Base-by-base conservation (phyloP, 2,797 vertebrate species). In the Galago senegalensis region DNA sequence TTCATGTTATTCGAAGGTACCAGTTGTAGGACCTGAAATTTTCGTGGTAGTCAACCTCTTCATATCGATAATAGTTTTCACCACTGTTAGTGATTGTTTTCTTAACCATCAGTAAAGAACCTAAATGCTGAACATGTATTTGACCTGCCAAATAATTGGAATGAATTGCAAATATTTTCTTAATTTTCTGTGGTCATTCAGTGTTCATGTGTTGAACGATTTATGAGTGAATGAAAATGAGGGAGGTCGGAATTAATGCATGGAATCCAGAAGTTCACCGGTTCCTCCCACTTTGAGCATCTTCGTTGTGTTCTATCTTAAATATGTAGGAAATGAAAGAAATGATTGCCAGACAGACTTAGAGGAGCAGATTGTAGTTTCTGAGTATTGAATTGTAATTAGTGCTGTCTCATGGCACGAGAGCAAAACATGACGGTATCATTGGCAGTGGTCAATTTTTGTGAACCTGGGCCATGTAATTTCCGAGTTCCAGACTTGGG, bases 61-160 rank as follows among this genome's bases (percentile, higher is more conserved):
- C 61, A 27, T 73, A 27, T 43, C 91, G 93, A 88, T 91, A 82
- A 95, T 95, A 91, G 65, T 95, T 95, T 95, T 97, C 56, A 40
- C 83, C 86, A 94, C 21, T 40, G 18, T 88, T 91, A 72, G 34
- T 63, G 46, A 43, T 80, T 82, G 2, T 88, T 94, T 97, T 95
- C 76, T 96, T 90, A 87, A 82, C 29, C 25, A 23, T 69, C 16
- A 76, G 27, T 61, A 58, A 93, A 91, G 69, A 96, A 56, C 17
- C 34, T 34, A 89, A 81, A 76, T 77, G 34, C 69, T 88, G 87
- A 76, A 76, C 85, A 81, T 49, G 53, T 56, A 40, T 60, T 79
- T 63, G 58, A 90, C 84, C 87, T 84, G 29, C 91, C 87, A 76
- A 88, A 65, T 93, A 91, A 93, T 67, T 65, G 17, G 56, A 70